Evolutionary conservation across 2,113 vertebrate species (phyloP), one percentile per base, ranked within the genome.

Genomic region (Pygoscelis antarcticus): DNA sequence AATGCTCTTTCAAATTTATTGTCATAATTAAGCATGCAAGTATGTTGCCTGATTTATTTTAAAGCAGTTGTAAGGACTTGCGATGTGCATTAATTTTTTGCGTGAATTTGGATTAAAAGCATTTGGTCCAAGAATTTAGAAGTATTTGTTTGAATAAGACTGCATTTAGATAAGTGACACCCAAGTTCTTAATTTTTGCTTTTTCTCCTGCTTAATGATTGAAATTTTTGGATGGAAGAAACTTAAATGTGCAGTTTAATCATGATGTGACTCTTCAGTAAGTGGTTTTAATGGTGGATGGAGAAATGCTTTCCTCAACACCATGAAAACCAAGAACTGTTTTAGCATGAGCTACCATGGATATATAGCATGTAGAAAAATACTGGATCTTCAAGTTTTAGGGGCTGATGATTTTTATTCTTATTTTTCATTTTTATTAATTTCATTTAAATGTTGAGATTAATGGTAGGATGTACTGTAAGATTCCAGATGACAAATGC

Each of bases 381-480:
- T 22, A 18, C 2, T 70, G 11, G 6, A 54, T 58, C 4, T 54
- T 84, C 6, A 36, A 2, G 22, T 58, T 64, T 64, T 57, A 46
- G 18, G 12, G n/a, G 22, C 26, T 13, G 6, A 46, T 55, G 11
- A 51, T 27, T 75, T 84, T 61, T 71, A 29, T 49, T 69, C 6
- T 44, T 74, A 36, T n/a, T 62, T 79, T 66, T 71, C 0, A 11
- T 55, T 79, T 49, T 22, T 62, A 26, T 23, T 64, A 16, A 38
- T 87, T 68, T 32, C 3, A 54, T 70, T 62, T 26, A 70, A 36
- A 46, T 58, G 3, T 62, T 62, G 51, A 83, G 15, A 42, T 19
- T 66, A 64, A 71, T 34, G 13, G 2, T 5, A 23, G 0, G 0
- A 20, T 78, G 5, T 66, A 0, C 16, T 58, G 46, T 30, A 51